These are phyloP conservation scores for Marronus borbonicus DNA, from an alignment of 2,888 invertebrate genomes.

Conservation along the genomic window DNA sequence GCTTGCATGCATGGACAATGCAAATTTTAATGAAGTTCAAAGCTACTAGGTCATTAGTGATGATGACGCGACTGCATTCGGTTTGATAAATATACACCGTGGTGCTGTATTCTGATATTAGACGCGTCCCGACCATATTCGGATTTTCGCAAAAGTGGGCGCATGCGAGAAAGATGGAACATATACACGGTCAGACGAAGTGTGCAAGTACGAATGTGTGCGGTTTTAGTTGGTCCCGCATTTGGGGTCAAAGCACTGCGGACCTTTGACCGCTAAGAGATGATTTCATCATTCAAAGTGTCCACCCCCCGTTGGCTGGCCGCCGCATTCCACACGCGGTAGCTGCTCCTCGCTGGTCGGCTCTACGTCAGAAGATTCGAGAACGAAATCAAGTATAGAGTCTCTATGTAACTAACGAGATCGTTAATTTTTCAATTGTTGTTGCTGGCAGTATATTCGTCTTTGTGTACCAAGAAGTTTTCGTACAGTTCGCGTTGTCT, in stretches of 20 bases:
- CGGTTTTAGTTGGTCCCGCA: constrained; percentile 51
- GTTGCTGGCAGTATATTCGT: too few species aligned
- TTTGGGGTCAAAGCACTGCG: constrained; percentile 60
- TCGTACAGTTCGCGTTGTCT: too few species aligned
- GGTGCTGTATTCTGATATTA: neutral
- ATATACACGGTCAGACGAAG: neutral
- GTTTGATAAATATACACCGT: constrained; percentile 34
- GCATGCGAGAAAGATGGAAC: constrained; percentile 22
- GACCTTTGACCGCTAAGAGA: constrained; percentile 61
- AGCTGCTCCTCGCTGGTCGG: constrained; percentile 53
- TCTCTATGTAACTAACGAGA: neutral
- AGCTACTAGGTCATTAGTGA: constrained; percentile 47
- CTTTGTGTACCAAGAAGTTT: too few species aligned
- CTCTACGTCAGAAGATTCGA: constrained; percentile 13
- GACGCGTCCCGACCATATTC: neutral
- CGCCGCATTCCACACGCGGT: constrained; percentile 61
- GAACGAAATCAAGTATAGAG: constrained; percentile 20
- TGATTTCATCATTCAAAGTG: constrained; percentile 64
- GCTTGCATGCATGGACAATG: constrained; percentile 15
- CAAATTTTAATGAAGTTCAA: constrained; percentile 42
- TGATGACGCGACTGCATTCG: constrained; percentile 26
- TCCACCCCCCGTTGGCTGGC: constrained; percentile 61
- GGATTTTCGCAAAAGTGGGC: neutral
- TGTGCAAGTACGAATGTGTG: constrained; percentile 33
- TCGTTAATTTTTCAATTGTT: constrained; percentile 29